Evolutionary conservation across 2,113 vertebrate species (phyloP).

Genomic region (pig (Sus scrofa)): DNA sequence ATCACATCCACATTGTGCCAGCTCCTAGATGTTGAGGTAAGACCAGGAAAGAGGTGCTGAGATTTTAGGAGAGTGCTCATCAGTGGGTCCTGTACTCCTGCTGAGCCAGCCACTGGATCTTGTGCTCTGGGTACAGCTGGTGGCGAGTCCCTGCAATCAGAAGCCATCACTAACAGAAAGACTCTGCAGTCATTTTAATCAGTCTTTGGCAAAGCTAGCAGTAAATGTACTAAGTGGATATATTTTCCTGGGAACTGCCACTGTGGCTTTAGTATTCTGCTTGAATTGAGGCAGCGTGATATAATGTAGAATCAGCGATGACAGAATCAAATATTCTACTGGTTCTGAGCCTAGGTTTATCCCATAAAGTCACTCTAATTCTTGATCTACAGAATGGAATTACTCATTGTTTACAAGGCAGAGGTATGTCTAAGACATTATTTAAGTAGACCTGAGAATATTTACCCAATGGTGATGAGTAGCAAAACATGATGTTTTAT

Average conservation of each 20-base stretch:
- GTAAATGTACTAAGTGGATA: slow-evolving; percentile 58
- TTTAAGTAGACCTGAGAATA: not conserved
- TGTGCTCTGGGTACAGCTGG: slow-evolving; percentile 55
- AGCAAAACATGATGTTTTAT: not conserved
- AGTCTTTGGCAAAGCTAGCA: slow-evolving; percentile 72
- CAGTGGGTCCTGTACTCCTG: not conserved
- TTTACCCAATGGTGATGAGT: not conserved
- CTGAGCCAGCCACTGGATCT: slow-evolving; percentile 52
- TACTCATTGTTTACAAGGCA: slow-evolving; percentile 65
- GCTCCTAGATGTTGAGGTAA: slow-evolving; percentile 55
- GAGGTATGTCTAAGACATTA: not conserved
- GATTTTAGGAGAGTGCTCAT: slow-evolving; percentile 51
- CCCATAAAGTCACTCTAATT: slow-evolving; percentile 51
- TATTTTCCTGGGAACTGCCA: slow-evolving; percentile 72
- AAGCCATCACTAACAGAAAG: slow-evolving; percentile 71
- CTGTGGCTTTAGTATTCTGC: slow-evolving; percentile 62
- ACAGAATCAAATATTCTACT: slow-evolving; percentile 60
- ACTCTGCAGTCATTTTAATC: slow-evolving; percentile 78
- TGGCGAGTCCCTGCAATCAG: slow-evolving; percentile 78
- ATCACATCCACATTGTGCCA: slow-evolving; percentile 61
- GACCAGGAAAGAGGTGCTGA: slow-evolving; percentile 48
- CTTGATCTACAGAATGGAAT: slow-evolving; percentile 15
- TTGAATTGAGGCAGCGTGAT: slow-evolving; percentile 67
- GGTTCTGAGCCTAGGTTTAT: slow-evolving; percentile 31
- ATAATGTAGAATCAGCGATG: slow-evolving; percentile 54